Conservation (phyloP, 30 jellyfish, hydroid and myxozoan species). For the Thelohanellus kitauei region DNA sequence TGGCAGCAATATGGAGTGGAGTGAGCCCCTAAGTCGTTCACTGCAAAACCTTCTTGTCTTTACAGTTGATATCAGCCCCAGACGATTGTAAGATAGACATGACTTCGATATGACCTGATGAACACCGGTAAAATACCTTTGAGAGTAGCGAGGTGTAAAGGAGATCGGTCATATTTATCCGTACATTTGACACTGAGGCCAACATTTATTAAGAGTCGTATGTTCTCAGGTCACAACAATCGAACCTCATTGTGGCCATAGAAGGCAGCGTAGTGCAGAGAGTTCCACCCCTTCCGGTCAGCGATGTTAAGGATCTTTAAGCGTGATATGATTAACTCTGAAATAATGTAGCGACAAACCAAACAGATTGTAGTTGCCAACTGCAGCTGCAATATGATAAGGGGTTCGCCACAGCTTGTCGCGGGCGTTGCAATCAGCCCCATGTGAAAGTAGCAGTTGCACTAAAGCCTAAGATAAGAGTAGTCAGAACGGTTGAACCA, state of each 20-base stretch:
- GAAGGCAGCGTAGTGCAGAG: background rate
- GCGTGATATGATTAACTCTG: background rate
- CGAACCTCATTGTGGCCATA: background rate
- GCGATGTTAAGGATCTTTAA: background rate
- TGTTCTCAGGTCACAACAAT: background rate
- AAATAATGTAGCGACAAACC: too few species aligned
- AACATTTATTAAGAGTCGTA: too few species aligned
- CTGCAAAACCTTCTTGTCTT: background rate
- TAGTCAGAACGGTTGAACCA: too few species aligned
- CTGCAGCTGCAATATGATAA: background rate
- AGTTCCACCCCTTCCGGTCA: background rate
- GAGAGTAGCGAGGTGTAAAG: background rate
- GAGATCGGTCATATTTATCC: background rate
- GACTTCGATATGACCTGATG: background rate
- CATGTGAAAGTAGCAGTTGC: background rate
- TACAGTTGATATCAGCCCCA: background rate
- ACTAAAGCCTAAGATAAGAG: too few species aligned
- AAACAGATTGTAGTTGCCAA: too few species aligned
- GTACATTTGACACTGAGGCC: too few species aligned
- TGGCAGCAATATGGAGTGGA: constrained; percentile 1
- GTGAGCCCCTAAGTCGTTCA: background rate
- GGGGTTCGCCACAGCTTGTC: constrained; percentile 1
- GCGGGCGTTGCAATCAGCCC: background rate
- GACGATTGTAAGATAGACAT: background rate
- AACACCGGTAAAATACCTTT: too few species aligned